phyloP scores from a whole-genome alignment of 1,140 invertebrate species.

The Archivesica marissinica region DNA sequence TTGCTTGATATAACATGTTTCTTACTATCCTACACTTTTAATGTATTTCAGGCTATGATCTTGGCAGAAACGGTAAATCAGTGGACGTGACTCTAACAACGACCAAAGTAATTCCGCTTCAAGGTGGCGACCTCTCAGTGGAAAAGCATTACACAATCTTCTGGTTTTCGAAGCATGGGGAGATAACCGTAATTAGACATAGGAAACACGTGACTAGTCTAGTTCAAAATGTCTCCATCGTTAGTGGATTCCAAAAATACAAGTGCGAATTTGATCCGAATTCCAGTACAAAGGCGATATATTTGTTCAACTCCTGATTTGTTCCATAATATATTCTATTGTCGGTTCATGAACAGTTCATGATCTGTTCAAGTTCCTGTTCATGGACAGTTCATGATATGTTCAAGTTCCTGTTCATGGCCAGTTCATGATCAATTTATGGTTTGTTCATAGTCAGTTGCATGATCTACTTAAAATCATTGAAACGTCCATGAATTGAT shows the following conservation, averaged over 20 bases:
- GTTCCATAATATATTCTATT: not conserved
- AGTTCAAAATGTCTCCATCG: constrained; percentile 23
- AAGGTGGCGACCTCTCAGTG: not conserved
- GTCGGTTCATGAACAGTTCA: not conserved
- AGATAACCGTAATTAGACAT: constrained; percentile 19
- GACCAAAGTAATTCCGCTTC: not conserved
- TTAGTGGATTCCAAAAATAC: constrained; percentile 49
- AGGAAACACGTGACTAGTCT: constrained; percentile 23
- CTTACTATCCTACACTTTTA: no score
- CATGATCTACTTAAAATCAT: no score
- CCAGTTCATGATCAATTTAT: no score
- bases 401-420: no score
- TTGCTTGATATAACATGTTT: no score
- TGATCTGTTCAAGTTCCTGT: no score
- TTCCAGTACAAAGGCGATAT: constrained; percentile 50
- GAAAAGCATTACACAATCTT: constrained; percentile 42
- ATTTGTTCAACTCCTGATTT: constrained; percentile 49
- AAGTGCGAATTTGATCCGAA: constrained; percentile 56
- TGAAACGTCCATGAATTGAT: no score
- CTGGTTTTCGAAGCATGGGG: constrained; percentile 36
- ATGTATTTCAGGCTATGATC: constrained; percentile 58
- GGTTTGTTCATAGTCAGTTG: no score
- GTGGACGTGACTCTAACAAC: constrained; percentile 15
- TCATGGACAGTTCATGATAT: no score
- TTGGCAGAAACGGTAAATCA: constrained; percentile 47